These are phyloP conservation scores for Xylota segnis DNA, from an alignment of 2,888 invertebrate species.

Conservation along the genomic window DNA sequence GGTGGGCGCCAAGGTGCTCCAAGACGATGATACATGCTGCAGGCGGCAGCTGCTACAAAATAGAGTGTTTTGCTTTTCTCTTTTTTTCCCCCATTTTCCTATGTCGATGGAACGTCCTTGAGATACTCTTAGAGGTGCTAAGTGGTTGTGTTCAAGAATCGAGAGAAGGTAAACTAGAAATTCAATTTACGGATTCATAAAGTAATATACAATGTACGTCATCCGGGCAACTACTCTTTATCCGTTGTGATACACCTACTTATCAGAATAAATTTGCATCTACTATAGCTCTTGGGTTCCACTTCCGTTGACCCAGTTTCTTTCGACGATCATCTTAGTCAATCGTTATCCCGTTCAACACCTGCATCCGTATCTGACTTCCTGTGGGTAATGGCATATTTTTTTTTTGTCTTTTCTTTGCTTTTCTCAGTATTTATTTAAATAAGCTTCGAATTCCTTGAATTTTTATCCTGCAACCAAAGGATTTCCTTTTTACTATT, in stretches of 20 bases:
- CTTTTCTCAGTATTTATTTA: not conserved
- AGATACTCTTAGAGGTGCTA: slow-evolving; percentile 51
- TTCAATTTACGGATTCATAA: not conserved
- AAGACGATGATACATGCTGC: slow-evolving; percentile 56
- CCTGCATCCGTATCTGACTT: slow-evolving; percentile 24
- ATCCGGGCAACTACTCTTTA: not conserved
- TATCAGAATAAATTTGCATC: slow-evolving; percentile 31
- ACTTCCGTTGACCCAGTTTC: slow-evolving; percentile 10
- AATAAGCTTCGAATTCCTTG: slow-evolving; percentile 1
- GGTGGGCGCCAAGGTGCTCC: not conserved
- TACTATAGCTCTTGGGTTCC: not conserved
- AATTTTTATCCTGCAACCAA: not conserved
- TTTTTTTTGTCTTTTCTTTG: not conserved
- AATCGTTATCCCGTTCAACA: not conserved
- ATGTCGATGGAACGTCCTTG: slow-evolving; percentile 35
- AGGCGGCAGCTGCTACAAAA: slow-evolving; percentile 68
- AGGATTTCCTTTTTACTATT: slow-evolving; percentile 2
- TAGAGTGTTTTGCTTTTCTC: slow-evolving; percentile 46
- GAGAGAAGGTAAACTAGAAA: not conserved
- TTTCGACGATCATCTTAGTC: slow-evolving; percentile 5
- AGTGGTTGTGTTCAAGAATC: slow-evolving; percentile 50
- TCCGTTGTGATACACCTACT: not conserved
- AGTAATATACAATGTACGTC: not conserved
- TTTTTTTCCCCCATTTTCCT: slow-evolving; percentile 9
- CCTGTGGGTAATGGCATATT: not conserved